Conservation (phyloP, 2,797 vertebrate species). For the Graptemys geographica region DNA sequence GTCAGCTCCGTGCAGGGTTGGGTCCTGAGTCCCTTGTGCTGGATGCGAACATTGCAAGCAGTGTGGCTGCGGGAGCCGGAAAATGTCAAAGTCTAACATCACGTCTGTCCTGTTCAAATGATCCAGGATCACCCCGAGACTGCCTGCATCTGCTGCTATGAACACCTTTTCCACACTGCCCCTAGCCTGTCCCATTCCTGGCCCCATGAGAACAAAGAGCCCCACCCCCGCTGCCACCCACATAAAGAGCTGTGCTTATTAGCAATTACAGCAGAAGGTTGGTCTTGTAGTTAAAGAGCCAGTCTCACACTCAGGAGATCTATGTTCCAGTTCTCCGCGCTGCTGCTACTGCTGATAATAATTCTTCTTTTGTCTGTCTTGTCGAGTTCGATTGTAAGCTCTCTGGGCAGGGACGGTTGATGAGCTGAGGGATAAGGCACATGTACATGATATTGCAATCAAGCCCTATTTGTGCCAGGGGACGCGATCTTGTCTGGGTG, state of each 20-base stretch:
- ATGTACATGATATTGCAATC: not conserved
- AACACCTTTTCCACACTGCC: not conserved
- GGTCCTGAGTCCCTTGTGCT: not conserved
- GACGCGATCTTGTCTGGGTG: not conserved
- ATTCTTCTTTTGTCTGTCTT: not conserved
- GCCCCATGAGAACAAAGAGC: fast-evolving
- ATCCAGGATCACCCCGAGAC: fast-evolving
- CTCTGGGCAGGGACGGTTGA: not conserved
- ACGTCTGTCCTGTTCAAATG: not conserved
- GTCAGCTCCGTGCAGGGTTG: not conserved
- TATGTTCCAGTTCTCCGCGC: fast-evolving
- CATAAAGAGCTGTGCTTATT: fast-evolving
- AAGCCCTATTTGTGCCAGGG: not conserved
- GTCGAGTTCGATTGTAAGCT: not conserved
- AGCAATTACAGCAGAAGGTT: not conserved
- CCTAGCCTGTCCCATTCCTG: not conserved
- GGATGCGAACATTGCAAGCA: not conserved
- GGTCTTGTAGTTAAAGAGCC: not conserved
- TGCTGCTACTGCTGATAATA: not conserved
- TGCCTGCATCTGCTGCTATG: fast-evolving
- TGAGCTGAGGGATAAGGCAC: not conserved
- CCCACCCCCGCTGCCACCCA: not conserved
- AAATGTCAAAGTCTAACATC: not conserved
- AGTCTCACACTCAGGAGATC: fast-evolving
- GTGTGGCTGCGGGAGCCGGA: not conserved